A percentile compares a stretch with the other conserved stretches of the same genome.
These are phyloP conservation scores for Dione vanillae DNA, from an alignment of 2,888 invertebrate species.

Conservation along the genomic window DNA sequence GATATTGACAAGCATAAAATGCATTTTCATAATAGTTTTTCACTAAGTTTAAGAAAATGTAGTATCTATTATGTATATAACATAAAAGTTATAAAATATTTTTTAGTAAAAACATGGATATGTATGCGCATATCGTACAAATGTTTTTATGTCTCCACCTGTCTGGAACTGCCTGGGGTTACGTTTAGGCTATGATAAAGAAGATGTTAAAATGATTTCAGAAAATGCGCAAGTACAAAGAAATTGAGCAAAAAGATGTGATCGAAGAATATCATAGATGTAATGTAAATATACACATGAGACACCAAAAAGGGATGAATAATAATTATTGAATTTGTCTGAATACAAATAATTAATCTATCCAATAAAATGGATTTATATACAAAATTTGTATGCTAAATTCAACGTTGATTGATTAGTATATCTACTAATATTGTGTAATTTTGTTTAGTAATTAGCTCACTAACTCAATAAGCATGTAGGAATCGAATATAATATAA, in stretches of 20 bases:
- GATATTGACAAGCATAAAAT: too few species aligned
- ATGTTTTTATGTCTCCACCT: background rate
- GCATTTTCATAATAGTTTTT: too few species aligned
- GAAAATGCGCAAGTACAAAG: background rate
- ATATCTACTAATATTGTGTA: too few species aligned
- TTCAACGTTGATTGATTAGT: too few species aligned
- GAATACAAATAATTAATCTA: background rate
- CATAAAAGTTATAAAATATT: background rate
- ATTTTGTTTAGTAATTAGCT: too few species aligned
- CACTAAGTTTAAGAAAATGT: background rate
- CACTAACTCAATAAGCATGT: too few species aligned
- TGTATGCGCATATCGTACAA: background rate
- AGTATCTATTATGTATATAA: background rate
- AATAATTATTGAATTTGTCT: slow-evolving; percentile 2
- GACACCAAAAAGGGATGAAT: slow-evolving; percentile 22
- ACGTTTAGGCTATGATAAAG: background rate
- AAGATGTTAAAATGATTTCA: background rate
- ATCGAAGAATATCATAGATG: background rate
- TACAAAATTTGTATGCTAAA: too few species aligned
- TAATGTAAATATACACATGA: too few species aligned
- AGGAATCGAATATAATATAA: too few species aligned
- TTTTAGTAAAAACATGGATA: background rate
- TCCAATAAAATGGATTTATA: too few species aligned
- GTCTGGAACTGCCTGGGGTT: background rate
- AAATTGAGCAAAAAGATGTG: background rate